Conservation (phyloP, 2,888 invertebrate species). For the Lordiphosa andalusiaca region DNA sequence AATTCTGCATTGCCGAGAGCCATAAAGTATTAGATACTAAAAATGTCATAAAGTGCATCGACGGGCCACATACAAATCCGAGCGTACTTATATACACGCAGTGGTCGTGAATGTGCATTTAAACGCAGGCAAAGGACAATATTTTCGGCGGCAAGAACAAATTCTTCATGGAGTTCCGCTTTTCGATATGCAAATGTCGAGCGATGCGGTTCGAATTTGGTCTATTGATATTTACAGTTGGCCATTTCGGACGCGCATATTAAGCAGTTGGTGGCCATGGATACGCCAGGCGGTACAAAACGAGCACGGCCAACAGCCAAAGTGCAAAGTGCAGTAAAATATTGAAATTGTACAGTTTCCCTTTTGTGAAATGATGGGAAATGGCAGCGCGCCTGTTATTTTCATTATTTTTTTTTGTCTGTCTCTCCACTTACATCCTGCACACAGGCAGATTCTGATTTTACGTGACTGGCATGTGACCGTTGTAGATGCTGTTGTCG, state of each 20-base stretch:
- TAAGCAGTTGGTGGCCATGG: conserved; percentile 23
- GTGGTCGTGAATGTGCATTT: no score
- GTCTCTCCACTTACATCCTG: neutral
- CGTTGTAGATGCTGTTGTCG: conserved; percentile 3
- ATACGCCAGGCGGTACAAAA: conserved; percentile 7
- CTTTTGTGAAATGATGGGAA: conserved; percentile 62
- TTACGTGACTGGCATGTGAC: conserved; percentile 64
- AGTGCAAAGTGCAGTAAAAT: conserved; percentile 68
- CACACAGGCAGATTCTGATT: conserved; percentile 43
- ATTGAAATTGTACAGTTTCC: conserved; percentile 61
- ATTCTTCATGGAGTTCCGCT: no score
- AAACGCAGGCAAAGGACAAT: no score
- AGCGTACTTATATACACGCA: neutral
- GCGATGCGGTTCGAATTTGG: conserved; percentile 17
- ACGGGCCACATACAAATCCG: conserved; percentile 17
- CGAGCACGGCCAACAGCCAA: conserved; percentile 30
- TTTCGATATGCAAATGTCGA: no score
- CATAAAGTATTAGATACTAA: conserved; percentile 38
- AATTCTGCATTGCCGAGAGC: conserved; percentile 25
- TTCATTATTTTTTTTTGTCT: conserved; percentile 22
- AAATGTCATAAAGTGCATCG: conserved; percentile 29
- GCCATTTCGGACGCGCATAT: conserved; percentile 43
- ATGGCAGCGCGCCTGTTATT: conserved; percentile 45
- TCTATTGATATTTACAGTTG: conserved; percentile 40
- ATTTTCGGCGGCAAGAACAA: no score